A percentile compares a stretch with the other conserved stretches of the same genome.
Evolutionary conservation across 1,140 invertebrate species (phyloP).

Genomic region (Drosophila bipectinata): DNA sequence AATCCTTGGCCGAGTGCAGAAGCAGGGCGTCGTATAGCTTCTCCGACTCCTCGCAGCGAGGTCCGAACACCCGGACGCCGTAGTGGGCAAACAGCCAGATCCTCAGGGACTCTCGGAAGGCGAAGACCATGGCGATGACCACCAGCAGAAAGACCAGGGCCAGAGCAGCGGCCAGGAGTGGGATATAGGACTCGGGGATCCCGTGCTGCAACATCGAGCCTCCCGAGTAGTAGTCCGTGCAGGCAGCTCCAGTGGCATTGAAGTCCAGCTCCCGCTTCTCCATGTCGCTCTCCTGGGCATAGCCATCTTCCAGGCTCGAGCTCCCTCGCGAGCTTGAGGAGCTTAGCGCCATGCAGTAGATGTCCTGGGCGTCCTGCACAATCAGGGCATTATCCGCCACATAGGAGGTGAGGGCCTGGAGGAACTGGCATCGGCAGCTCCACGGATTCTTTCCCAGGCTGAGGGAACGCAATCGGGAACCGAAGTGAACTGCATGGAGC

Average conservation of each 20-base stretch:
- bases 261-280: slow-evolving; percentile 89
- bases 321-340: slow-evolving; percentile 85
- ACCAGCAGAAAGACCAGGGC: slow-evolving; percentile 89
- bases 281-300: slow-evolving; percentile 19
- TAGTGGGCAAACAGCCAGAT: slow-evolving; percentile 95
- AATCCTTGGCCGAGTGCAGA: slow-evolving; percentile 96
- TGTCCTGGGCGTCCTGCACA: slow-evolving; percentile 90
- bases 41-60: slow-evolving; percentile 89
- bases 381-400: slow-evolving; percentile 92
- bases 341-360: slow-evolving; percentile 90
- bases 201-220: slow-evolving; percentile 93
- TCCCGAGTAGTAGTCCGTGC: slow-evolving; percentile 92
- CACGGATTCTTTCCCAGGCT: slow-evolving; percentile 92
- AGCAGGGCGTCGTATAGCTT: slow-evolving; percentile 96
- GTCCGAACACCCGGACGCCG: slow-evolving; percentile 90
- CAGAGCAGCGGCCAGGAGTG: slow-evolving; percentile 91
- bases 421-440: slow-evolving; percentile 95
- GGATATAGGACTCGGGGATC: slow-evolving; percentile 92
- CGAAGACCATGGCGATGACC: slow-evolving; percentile 90
- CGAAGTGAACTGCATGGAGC: slow-evolving; percentile 85
- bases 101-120: slow-evolving; percentile 92
- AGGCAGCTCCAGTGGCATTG: slow-evolving; percentile 89
- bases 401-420: slow-evolving; percentile 93
- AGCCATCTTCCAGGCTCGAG: slow-evolving; percentile 84
- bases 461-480: slow-evolving; percentile 87